Evolutionary conservation across 2,113 vertebrate species (phyloP), one percentile per base, ranked within the genome.

Genomic region (Zonotrichia leucophrys): DNA sequence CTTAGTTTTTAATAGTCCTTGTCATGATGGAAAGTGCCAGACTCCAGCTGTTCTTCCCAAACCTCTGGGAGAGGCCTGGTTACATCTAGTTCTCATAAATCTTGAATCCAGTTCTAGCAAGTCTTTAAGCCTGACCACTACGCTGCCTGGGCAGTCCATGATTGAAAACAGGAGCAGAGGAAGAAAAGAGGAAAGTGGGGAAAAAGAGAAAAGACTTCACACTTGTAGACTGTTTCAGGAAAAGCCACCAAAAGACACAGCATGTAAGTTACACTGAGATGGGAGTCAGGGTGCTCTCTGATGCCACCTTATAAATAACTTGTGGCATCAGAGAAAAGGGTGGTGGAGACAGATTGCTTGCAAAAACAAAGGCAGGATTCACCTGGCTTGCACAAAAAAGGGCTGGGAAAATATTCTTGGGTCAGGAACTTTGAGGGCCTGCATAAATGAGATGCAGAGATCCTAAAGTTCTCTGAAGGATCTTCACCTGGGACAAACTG

Each of bases 11-110:
- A 97, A 97, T 96, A 97, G 96, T 96, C 89, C 96, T 98, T 98
- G 97, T 98, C 97, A 95, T 96, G 97, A 96, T 94, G 94, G 91
- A 95, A 97, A 97, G 97, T 97, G 97, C 98, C 97, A 96, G 97
- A 97, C 97, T 97, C 97, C 98, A 98, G 98, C 98, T 98, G 98
- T 97, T 98, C 97, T 98, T 97, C 97, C 94, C 97, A 97, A 97
- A 98, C 97, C 96, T 98, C 94, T 97, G 98, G 98, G 97, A 98
- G 97, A 97, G 97, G 97, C 97, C 96, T 97, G 96, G 97, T 98
- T 97, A 98, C 97, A 97, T 97, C 95, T 98, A 94, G 82, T 98
- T 97, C 98, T 98, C 97, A 85, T 98, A 98, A 98, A 98, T 97
- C 97, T 96, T 95, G 97, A 97, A 96, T 98, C 97, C 97, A 97